Percentiles rank a stretch among this genome's conserved stretches.
Conservation (phyloP, 37 sponge, comb jelly and placozoan genomes). For the Halisarca cf. caerulea region DNA sequence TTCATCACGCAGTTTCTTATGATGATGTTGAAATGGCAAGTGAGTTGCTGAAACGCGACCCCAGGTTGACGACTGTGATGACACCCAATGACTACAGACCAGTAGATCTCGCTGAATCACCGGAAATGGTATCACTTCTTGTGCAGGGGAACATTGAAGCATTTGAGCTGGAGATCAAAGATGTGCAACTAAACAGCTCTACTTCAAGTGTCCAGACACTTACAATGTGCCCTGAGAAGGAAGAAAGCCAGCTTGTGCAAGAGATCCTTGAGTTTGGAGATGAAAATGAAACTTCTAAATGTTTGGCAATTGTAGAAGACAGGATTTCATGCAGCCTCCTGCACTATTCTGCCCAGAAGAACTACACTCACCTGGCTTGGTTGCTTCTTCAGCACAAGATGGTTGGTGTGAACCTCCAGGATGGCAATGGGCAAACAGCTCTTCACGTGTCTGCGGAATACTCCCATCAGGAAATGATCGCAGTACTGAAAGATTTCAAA, state of each 20-base stretch:
- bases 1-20: not conserved
- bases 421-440: slow-evolving; percentile 2
- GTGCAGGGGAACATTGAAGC: slow-evolving; percentile 1
- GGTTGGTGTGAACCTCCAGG: not conserved
- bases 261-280: not conserved
- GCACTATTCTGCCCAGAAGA: slow-evolving; percentile 22
- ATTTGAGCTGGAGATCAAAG: not conserved
- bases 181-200: not conserved
- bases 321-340: not conserved
- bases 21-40: not conserved
- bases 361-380: slow-evolving; percentile 1
- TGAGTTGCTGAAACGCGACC: not conserved
- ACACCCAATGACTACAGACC: not conserved
- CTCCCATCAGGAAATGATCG: not conserved
- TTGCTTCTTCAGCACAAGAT: slow-evolving; percentile 9
- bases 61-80: not conserved
- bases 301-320: not conserved
- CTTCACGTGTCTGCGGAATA: slow-evolving; percentile 3
- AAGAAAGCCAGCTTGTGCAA: not conserved
- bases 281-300: not conserved
- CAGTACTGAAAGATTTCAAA: not conserved
- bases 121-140: not conserved
- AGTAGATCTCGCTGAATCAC: slow-evolving; percentile 11
- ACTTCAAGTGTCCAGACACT: not conserved
- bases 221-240: not conserved